Evolutionary conservation across 2,888 invertebrate genomes (phyloP).

Genomic region (Dolichomitus sp.): DNA sequence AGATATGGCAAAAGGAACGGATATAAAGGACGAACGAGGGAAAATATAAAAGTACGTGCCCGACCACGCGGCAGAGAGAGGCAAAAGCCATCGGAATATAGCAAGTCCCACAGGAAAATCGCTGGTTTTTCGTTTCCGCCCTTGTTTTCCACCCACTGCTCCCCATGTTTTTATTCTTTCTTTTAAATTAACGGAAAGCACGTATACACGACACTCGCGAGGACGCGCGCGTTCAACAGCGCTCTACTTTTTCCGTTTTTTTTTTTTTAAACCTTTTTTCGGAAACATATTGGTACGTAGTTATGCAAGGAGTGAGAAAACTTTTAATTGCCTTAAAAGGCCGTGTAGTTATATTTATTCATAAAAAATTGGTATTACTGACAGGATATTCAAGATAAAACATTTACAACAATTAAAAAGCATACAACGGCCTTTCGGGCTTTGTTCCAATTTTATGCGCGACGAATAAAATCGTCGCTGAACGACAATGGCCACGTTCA

Average conservation of each 20-base stretch:
- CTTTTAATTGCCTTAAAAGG: slow-evolving; percentile 57
- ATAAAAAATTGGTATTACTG: slow-evolving; percentile 52
- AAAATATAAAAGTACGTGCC: slow-evolving; percentile 36
- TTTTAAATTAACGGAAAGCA: slow-evolving; percentile 40
- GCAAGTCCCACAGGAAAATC: slow-evolving; percentile 41
- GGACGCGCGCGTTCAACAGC: slow-evolving; percentile 9
- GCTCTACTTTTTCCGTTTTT: slow-evolving; percentile 27
- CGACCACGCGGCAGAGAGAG: slow-evolving; percentile 20
- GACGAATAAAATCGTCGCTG: neutral
- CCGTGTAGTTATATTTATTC: slow-evolving; percentile 52
- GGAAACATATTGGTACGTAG: slow-evolving; percentile 20
- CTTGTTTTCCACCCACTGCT: slow-evolving; percentile 42
- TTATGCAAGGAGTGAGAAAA: slow-evolving; percentile 34
- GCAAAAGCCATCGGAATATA: slow-evolving; percentile 31
- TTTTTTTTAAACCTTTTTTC: slow-evolving; percentile 29
- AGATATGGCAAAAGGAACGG: slow-evolving; percentile 20
- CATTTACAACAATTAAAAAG: slow-evolving; percentile 17
- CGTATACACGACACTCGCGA: slow-evolving; percentile 1
- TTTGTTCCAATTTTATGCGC: neutral
- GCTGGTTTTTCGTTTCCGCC: slow-evolving; percentile 41
- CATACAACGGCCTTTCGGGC: slow-evolving; percentile 24
- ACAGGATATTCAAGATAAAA: slow-evolving; percentile 39
- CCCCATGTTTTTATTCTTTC: slow-evolving; percentile 18
- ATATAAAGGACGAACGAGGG: slow-evolving; percentile 40
- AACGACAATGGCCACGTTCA: slow-evolving; percentile 16